Evolutionary conservation across 2,797 vertebrate species (phyloP), one percentile per base, ranked within the genome.

Genomic region (Scleropages formosus): DNA sequence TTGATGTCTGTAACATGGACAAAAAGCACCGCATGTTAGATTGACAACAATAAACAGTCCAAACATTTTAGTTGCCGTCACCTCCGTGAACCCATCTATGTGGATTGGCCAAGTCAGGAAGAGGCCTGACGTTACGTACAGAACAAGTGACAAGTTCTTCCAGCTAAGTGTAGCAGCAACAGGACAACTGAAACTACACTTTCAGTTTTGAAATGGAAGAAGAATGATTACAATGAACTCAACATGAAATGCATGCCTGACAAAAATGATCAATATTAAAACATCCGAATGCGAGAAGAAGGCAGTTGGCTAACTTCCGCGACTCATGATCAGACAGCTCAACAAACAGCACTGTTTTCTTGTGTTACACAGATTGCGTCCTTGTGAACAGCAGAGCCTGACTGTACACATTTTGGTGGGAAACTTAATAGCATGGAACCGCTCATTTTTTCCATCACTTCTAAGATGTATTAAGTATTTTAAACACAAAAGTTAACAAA

Each of bases 1-100:
- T 93, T 96, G 94, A 93, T 92, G 95, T 96, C 96, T 98, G 96
- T 91, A 98, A 98, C 94, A 94, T 96, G 94, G 95, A 98, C 95
- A 98, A 78, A 76, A 94, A 95, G 93, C 91, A 96, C 92, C 89
- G 84, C 91, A 94, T 88, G 95, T 98, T 97, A 96, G 95, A 95
- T 93, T 89, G 94, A 89, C 91, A 95, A 89, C 87, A 90, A 89
- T 91, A 81, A 86, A 88, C 84, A 91, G 84, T 87, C 84, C 94
- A 88, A 88, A 90, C 59, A 76, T 76, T 71, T 13, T n/a, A n/a
- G n/a, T 7, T 31, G 22, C 22, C 15, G 8, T 60, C n/a, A 24
- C 49, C 27, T 61, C 66, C 62, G 46, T 70, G 66, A 70, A 66
- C 87, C 90, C 81, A 88, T 92, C 92, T 91, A 93, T 93, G 89